Evolutionary conservation across 2,113 vertebrate genomes (phyloP).

Genomic region (Macrotus californicus): DNA sequence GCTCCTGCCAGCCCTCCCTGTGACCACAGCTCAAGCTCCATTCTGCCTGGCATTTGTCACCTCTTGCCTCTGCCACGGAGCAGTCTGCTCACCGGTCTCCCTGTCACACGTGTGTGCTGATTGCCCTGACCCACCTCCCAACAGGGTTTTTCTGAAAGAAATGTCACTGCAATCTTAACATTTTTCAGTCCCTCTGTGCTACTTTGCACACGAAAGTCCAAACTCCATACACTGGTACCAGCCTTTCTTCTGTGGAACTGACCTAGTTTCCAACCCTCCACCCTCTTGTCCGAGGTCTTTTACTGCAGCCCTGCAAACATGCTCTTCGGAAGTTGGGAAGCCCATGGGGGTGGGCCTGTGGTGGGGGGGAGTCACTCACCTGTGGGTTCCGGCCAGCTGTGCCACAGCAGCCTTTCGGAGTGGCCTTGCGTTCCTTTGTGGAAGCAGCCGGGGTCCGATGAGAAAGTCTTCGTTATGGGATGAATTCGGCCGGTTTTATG

Average conservation of each 20-base stretch:
- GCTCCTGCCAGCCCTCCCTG: neutral
- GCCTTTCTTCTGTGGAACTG: neutral
- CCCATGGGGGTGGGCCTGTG: too few relatives aligned
- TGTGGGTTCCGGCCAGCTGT: neutral
- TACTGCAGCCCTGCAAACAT: neutral
- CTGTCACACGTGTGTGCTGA: neutral
- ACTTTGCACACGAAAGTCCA: neutral
- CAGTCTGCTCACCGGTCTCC: neutral
- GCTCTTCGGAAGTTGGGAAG: neutral
- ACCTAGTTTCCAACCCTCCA: neutral
- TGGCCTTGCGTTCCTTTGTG: neutral
- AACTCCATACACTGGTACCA: neutral
- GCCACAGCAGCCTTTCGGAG: neutral
- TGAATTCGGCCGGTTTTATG: neutral
- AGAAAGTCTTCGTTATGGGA: neutral
- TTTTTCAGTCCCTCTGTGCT: neutral
- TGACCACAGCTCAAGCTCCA: neutral
- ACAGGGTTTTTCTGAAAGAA: neutral
- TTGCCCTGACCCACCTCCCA: too few relatives aligned
- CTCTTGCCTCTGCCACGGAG: neutral
- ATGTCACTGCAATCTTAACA: neutral
- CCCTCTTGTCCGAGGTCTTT: neutral
- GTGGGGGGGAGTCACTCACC: neutral
- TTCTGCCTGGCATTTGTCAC: neutral
- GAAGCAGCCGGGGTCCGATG: neutral